phyloP scores from a whole-genome alignment of 2,113 vertebrate genomes.

The Gymnobelideus leadbeateri region DNA sequence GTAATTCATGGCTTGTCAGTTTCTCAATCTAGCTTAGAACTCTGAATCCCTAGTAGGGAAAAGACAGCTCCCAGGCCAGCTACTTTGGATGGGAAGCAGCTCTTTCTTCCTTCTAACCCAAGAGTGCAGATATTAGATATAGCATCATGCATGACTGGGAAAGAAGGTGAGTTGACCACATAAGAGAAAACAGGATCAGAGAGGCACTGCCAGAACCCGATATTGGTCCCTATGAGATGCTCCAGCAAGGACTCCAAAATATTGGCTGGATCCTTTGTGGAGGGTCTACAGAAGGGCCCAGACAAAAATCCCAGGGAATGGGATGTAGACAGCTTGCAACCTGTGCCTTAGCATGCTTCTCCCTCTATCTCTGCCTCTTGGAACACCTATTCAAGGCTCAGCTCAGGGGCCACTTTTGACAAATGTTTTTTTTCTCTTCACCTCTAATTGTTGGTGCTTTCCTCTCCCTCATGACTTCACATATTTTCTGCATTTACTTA shows the following conservation, averaged over 20 bases:
- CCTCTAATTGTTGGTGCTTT: not conserved
- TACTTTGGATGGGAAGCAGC: not conserved
- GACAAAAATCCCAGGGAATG: not conserved
- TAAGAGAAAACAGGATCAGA: not conserved
- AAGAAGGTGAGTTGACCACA: slow-evolving; percentile 41
- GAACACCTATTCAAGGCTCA: not conserved
- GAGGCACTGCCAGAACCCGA: not conserved
- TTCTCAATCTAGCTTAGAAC: slow-evolving; percentile 20
- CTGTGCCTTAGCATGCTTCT: not conserved
- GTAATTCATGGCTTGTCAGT: not conserved
- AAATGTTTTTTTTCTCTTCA: not conserved
- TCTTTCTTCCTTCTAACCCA: not conserved
- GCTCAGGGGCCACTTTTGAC: not conserved
- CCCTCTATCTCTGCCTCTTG: no score
- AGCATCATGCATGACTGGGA: slow-evolving; percentile 17
- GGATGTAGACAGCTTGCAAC: not conserved
- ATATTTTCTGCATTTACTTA: not conserved
- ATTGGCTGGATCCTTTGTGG: not conserved
- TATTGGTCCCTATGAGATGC: not conserved
- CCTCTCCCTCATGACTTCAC: not conserved
- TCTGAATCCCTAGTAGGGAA: slow-evolving; percentile 21
- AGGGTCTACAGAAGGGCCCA: not conserved
- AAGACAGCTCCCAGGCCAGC: not conserved
- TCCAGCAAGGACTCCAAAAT: not conserved
- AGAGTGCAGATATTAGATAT: not conserved